Base-by-base conservation (phyloP, 2,888 invertebrate genomes). In the Gastracanthus pulcherrimus region DNA sequence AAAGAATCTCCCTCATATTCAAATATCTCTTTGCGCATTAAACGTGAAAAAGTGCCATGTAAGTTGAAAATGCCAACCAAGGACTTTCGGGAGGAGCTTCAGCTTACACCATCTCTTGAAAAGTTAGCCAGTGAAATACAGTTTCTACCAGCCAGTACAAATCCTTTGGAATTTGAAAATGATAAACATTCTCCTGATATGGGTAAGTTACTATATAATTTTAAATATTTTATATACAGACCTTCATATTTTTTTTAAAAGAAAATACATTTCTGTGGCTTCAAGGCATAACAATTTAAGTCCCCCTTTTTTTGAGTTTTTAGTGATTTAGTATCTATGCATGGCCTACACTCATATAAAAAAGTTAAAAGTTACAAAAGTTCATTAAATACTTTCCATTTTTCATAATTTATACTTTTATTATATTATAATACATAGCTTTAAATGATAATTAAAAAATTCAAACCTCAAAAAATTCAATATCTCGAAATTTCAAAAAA, bases 81-180 rank as follows among this genome's bases (percentile, higher is more conserved):
- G 38, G 87, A 87, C 36, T 71, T 83, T 11, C 74, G 82, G 5
- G 82, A 84, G 16, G 87, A 87, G 71, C 79, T 89, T 41, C 87
- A 87, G 66, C 83, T 89, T 6, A 88, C 89, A 16, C 89, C 89
- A 5, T 89, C 89, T 9, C 82, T 91, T 67, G 90, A 90, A 64
- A 89, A 90, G 71, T 83, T 91, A 29, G 90, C 90, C 0, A 88
- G 86, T 70, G 89, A 91, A 82, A 90, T 91, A 45, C 87, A 89
- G 76, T 90, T 90, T 78, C 80, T 88, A 31, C 89, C 90, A 11
- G 88, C 88, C 3, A 86, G 82, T 58, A 80, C 76, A 1, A 76
- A 45, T n/a, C 60, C 55, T 16, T 75, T 67, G 6, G 78, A 82
- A n/a, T 64, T 31, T 26, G 79, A 80, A 19, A 76, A 74, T 36